Conservation (phyloP, 2,797 vertebrate species). For the Phaenicophaeus curvirostris region DNA sequence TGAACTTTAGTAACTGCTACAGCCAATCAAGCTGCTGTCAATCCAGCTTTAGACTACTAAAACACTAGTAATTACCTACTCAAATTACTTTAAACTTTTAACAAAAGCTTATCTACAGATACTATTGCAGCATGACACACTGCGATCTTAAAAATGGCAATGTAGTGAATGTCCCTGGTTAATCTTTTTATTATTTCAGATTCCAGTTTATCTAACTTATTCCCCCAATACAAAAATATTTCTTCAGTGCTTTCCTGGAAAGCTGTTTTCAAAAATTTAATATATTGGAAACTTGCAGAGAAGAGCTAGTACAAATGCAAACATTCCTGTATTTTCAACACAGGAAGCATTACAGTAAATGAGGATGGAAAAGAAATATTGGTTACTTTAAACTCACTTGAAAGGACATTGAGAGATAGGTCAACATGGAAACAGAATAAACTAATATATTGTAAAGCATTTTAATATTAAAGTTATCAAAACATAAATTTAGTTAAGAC, state of each 20-base stretch:
- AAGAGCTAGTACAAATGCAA: not conserved
- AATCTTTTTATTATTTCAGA: not conserved
- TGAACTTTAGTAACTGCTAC: conserved; percentile 66
- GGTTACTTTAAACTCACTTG: not conserved
- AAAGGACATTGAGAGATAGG: not conserved
- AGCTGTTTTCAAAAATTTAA: not conserved
- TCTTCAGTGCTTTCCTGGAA: not conserved
- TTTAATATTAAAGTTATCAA: conserved; percentile 5
- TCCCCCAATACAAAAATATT: not conserved
- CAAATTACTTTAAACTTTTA: conserved; percentile 55
- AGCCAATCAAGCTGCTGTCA: conserved; percentile 56
- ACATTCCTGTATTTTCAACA: not conserved
- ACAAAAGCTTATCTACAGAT: conserved; percentile 44
- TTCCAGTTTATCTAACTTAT: not conserved
- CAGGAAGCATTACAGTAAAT: not conserved
- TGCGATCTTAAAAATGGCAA: not conserved
- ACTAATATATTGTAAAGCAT: not conserved
- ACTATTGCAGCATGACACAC: not conserved
- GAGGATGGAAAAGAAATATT: not conserved
- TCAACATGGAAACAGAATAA: conserved; percentile 3
- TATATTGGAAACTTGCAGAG: not conserved
- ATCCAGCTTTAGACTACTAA: conserved; percentile 30
- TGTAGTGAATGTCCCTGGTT: not conserved
- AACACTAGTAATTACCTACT: conserved; percentile 32
- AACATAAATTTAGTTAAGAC: not conserved